Evolutionary conservation across 2,797 vertebrate genomes (phyloP).

Genomic region (Xenops minutus): DNA sequence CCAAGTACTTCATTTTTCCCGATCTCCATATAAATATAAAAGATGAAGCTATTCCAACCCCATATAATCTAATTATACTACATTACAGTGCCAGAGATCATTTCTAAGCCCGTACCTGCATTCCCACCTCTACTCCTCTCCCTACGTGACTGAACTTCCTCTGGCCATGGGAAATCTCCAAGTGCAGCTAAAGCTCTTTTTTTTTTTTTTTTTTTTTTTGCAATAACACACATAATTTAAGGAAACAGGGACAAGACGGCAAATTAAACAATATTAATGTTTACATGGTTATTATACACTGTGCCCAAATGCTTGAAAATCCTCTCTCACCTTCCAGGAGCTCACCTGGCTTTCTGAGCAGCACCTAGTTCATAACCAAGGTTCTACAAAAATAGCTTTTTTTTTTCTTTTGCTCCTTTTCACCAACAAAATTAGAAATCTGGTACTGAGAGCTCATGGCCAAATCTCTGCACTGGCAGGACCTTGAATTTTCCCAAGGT

Average conservation of each 20-base stretch:
- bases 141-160: not conserved
- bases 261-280: not conserved
- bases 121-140: not conserved
- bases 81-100: constrained; percentile 20
- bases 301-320: not conserved
- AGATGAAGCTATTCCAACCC: constrained; percentile 38
- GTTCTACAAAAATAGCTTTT: not conserved
- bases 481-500: not conserved
- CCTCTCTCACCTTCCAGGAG: not conserved
- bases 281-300: not conserved
- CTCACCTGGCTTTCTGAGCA: not conserved
- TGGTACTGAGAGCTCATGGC: not conserved
- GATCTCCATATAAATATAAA: constrained; percentile 61
- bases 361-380: not conserved
- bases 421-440: not conserved
- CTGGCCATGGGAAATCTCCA: constrained; percentile 4
- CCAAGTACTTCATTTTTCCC: constrained; percentile 57
- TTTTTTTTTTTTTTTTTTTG: not conserved
- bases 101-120: not conserved
- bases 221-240: constrained; percentile 20
- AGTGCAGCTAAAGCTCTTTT: constrained; percentile 26
- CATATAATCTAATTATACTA: constrained; percentile 28
- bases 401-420: not conserved
- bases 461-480: not conserved
- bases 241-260: not conserved